Evolutionary conservation across 2,888 invertebrate species (phyloP).

Genomic region (Minunthozetes semirufus): DNA sequence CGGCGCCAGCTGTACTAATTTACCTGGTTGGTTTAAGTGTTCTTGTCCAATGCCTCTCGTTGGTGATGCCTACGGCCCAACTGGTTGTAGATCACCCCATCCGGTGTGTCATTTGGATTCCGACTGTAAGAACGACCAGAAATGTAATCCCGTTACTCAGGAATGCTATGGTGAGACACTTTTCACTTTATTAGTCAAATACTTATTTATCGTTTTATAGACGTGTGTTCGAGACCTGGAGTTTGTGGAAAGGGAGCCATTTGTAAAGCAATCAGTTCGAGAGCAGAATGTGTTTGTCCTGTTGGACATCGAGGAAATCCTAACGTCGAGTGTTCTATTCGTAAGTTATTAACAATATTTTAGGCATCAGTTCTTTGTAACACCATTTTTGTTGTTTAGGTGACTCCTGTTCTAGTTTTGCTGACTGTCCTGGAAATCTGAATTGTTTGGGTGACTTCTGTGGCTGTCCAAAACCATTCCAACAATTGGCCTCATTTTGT

Average conservation of each 20-base stretch:
- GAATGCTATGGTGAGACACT: slow-evolving; percentile 41
- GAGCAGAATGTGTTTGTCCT: slow-evolving; percentile 71
- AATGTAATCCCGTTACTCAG: slow-evolving; percentile 42
- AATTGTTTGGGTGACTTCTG: slow-evolving; percentile 44
- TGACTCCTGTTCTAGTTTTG: slow-evolving; percentile 40
- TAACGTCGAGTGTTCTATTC: slow-evolving; percentile 58
- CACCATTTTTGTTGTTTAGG: slow-evolving; percentile 1
- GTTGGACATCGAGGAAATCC: slow-evolving; percentile 68
- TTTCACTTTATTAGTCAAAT: no score
- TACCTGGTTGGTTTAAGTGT: slow-evolving; percentile 78
- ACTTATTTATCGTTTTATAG: slow-evolving; percentile 46
- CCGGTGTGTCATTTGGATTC: slow-evolving; percentile 42
- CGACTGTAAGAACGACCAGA: slow-evolving; percentile 42
- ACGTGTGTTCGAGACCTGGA: slow-evolving; percentile 60
- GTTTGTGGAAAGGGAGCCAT: slow-evolving; percentile 64
- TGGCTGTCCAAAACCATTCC: slow-evolving; percentile 43
- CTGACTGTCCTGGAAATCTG: slow-evolving; percentile 44
- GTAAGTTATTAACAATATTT: slow-evolving; percentile 38
- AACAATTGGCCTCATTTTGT: slow-evolving; percentile 39
- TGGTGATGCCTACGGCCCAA: slow-evolving; percentile 66
- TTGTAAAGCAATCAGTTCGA: slow-evolving; percentile 60
- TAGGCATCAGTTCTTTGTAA: not conserved
- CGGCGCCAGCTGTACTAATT: slow-evolving; percentile 70
- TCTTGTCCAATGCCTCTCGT: slow-evolving; percentile 70
- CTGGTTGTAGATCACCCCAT: slow-evolving; percentile 42